Evolutionary conservation across 2,797 vertebrate species (phyloP), one percentile per base, ranked within the genome.

Genomic region (Okamejei kenojei): DNA sequence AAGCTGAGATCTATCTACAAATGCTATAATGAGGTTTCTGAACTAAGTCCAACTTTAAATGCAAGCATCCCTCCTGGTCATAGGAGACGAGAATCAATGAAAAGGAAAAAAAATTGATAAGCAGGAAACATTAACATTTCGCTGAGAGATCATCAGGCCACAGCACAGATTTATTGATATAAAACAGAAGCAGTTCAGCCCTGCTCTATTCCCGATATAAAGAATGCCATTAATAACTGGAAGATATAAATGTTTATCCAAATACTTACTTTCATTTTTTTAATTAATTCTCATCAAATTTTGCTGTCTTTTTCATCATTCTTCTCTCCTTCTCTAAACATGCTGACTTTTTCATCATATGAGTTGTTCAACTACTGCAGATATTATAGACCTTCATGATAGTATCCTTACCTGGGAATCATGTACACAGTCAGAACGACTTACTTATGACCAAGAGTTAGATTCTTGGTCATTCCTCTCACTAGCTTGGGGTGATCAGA

Each of bases 21-120:
- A 90, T 90, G 32, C 0, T 17, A 73, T 35, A 38, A 32, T 17
- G 19, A 19, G 7, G 65, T 73, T 68, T 90, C 35, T 90, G 88
- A 73, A 68, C 65, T 23, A 17, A 15, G 63, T 71, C 88, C 88
- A 90, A 90, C 17, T 73, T 90, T 68, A 21, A 90, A 35, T 90
- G 63, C n/a, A 71, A n/a, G 65, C 65, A 35, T 71, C 32, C 63
- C 65, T 68, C 63, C 65, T 38, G 65, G 21, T 3, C 88, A 71
- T 35, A 68, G 35, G 29, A 90, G 61, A 90, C 68, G 15, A 68
- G 32, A 88, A 88, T 65, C 84, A 88, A 88, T 88, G 84, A 88
- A 68, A 68, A 54, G 29, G 7, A 32, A 32, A 90, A 90, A 86
- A 68, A 23, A 68, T 65, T 17, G 32, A 38, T 21, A 38, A 9